Base-by-base conservation (phyloP, 2,888 invertebrate genomes). In the Linnaemya tessellans region DNA sequence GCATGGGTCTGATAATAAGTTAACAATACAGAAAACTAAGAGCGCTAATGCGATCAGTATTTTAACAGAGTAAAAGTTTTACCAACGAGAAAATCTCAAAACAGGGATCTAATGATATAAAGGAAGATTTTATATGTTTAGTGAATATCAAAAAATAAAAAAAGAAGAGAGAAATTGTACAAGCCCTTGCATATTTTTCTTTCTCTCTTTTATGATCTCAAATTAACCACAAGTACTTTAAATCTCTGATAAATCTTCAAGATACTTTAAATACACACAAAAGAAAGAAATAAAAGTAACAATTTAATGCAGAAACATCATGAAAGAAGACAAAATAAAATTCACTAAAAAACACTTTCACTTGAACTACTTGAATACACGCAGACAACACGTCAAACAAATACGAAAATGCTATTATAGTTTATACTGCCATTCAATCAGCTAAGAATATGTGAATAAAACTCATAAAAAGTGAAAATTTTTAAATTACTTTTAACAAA, bases 331-430 rank as follows among this genome's bases (percentile, higher is more conserved):
- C 11, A 67, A 71, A 80, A 64, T 43, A 65, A 67, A 41, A 51
- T 70, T 13, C 46, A 41, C 13, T 35, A 22, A 11, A 64, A 79
- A 85, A 82, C 75, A 85, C 85, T 85, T 85, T 85, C 85, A 85
- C 85, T 85, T 74, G 71, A 41, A 43, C 74, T 70, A 56, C n/a
- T n/a, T n/a, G n/a, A 84, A 80, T 77, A 51, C 46, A 51, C 46
- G 41, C 25, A 22, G 41, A 67, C 64, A 71, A 18, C 25, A 25
- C 20, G 30, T 60, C 56, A 68, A 13, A 15, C 43, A 51, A 43
- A 60, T 15, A 60, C 20, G 67, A 56, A 74, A 46, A 7, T 78
- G n/a, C n/a, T n/a, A 71, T 56, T 49, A 58, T 51, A 65, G 67
- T 71, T 43, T 70, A 70, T 43, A 75, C 35, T 54, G 11, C 13